phyloP scores from a whole-genome alignment of 2,797 vertebrate species.

The Hypotaenidia philippensis region DNA sequence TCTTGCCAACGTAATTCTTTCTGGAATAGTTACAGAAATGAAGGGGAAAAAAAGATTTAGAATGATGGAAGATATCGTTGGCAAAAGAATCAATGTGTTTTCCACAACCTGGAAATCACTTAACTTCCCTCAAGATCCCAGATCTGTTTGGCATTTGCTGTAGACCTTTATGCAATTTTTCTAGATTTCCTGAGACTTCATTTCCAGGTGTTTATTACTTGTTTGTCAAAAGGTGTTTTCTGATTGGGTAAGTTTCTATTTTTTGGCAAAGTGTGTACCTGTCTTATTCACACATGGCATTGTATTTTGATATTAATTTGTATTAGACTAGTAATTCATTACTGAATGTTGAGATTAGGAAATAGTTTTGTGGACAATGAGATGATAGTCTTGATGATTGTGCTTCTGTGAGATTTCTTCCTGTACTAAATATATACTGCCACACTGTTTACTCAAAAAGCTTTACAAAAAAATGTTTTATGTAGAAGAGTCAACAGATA shows the following conservation, averaged over 20 bases:
- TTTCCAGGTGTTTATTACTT: not conserved
- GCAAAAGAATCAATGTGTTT: not conserved
- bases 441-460: not conserved
- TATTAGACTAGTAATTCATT: not conserved
- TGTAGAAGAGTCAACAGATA: not conserved
- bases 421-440: not conserved
- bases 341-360: not conserved
- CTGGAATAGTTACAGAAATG: not conserved
- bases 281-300: not conserved
- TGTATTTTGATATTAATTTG: not conserved
- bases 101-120: not conserved
- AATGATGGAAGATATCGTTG: not conserved
- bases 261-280: not conserved
- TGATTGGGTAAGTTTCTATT: not conserved
- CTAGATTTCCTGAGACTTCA: not conserved
- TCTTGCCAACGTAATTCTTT: not conserved
- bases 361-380: not conserved
- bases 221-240: not conserved
- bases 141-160: not conserved
- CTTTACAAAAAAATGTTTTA: not conserved
- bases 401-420: not conserved
- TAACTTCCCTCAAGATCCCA: not conserved
- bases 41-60: accelerated
- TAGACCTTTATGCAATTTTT: not conserved
- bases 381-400: not conserved